Evolutionary conservation across 2,113 vertebrate genomes (phyloP), one percentile per base, ranked within the genome.

Genomic region (Maccullochella peelii): DNA sequence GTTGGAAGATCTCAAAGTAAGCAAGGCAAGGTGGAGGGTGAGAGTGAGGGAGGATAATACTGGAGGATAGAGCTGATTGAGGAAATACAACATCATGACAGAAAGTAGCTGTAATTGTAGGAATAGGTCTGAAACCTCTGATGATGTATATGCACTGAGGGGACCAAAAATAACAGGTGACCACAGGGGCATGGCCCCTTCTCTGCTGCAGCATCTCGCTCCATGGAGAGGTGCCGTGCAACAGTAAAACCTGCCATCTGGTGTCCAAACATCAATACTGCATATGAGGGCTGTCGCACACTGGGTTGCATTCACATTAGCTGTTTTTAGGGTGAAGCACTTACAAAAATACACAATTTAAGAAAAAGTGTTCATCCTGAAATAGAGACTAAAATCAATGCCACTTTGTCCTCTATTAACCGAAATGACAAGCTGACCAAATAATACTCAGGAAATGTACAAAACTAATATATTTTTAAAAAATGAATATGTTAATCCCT

Each of bases 191-290:
- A 87, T 42, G 57, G 77, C 82, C 79, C 44, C 72, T 77, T 81
- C 80, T 66, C 75, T 25, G 36, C 73, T 61, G 63, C 68, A 44
- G 27, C n/a, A 47, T 2, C 61, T 67, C 8, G 8, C 25, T 52
- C 47, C 61, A 42, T 2, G 16, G 36, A 83, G 33, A 54, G 14
- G 2, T 47, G 55, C 44, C 38, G 69, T 55, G 47, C 33, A 44
- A 42, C 30, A 83, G 91, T 86, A 82, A 83, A 88, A 88, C 44
- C 68, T 90, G 91, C 95, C 94, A 91, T 85, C 95, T 95, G 86
- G 87, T 95, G 95, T 82, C 62, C 6, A 40, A 74, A 59, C 9
- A 1, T 0, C 1, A 44, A 42, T 25, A 92, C 78, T 91, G 80
- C 90, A 84, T 8, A 21, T 4, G 5, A 55, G 25, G 38, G 20